Evolutionary conservation across 2,113 vertebrate species (phyloP).

Genomic region (Paramisgurnus dabryanus): DNA sequence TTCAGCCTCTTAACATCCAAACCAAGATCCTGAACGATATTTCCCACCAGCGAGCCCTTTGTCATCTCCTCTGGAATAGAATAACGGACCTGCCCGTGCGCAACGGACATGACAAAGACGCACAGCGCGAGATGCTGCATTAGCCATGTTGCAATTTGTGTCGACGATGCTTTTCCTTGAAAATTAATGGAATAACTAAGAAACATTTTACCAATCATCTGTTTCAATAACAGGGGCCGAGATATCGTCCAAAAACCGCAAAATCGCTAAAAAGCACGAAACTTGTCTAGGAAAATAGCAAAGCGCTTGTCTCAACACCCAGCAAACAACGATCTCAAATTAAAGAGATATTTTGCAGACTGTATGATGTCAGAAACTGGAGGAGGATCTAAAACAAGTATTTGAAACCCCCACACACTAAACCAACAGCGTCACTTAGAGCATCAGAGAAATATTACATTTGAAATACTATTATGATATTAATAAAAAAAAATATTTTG

Average conservation of each 20-base stretch:
- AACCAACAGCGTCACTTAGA: conserved; percentile 85
- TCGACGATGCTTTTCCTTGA: no score
- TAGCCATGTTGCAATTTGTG: conserved; percentile 48
- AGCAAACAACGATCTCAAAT: neutral
- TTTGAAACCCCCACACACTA: conserved; percentile 57
- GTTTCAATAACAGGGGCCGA: no score
- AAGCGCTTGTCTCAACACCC: neutral
- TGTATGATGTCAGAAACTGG: neutral
- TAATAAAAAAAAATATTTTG: no score
- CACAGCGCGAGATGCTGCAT: conserved; percentile 57
- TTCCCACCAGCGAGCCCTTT: conserved; percentile 69
- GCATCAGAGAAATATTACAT: conserved; percentile 75
- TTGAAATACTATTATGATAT: conserved; percentile 50
- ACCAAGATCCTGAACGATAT: conserved; percentile 75
- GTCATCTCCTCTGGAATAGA: conserved; percentile 57
- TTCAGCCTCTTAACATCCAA: conserved; percentile 66
- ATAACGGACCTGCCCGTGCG: conserved; percentile 57
- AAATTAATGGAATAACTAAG: no score
- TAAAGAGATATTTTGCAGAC: neutral
- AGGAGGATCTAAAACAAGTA: conserved; percentile 4
- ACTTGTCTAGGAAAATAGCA: neutral
- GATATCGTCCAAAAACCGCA: no score
- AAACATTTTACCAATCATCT: no score
- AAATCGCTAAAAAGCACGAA: conserved; percentile 11
- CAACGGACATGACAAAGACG: conserved; percentile 61